Base-by-base conservation (phyloP, 2,113 vertebrate genomes). In the Porphyrio hochstetteri region DNA sequence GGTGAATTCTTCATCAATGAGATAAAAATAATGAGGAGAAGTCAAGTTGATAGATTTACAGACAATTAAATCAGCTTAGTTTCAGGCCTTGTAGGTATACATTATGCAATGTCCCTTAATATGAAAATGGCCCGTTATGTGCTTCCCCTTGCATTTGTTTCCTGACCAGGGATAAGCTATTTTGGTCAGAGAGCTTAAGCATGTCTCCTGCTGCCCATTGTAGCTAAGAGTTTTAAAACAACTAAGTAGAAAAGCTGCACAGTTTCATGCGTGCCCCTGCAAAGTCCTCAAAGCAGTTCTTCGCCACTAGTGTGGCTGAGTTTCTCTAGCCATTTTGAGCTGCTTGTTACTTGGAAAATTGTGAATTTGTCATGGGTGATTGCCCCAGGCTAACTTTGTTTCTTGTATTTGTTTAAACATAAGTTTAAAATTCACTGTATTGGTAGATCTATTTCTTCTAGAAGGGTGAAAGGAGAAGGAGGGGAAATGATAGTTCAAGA, bases 401-500 rank as follows among this genome's bases (percentile, higher is more conserved):
- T 8, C 42, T 61, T 6, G 13, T 18, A 13, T 50, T 50, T 50
- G 11, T 67, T 78, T 79, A 18, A 29, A 57, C 8, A 59, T 8
- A 53, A 16, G 27, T 53, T 82, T 67, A 70, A 2, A 46, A 46
- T 46, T 46, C 17, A 46, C 16, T 46, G 44, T 3, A 46, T 46
- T 18, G 17, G 17, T 46, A 46, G 44, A 46, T 46, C 5, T 74
- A 8, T 60, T 57, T 42, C 31, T 70, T 50, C 6, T 31, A 38
- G 2, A 3, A 0, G 7, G 0, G 3, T 44, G 9, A 12, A 69
- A 8, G 5, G 1, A 84, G 4, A 69, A 72, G 42, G 17, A 27
- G 7, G 18, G 11, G 16, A 76, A 3, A 5, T 42, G 8, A 27
- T 2, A 36, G 27, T 11, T 2, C 6, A 77, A 60, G 20, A 40